Evolutionary conservation across 2,797 vertebrate species (phyloP), one percentile per base, ranked within the genome.

Genomic region (Crenichthys baileyi): DNA sequence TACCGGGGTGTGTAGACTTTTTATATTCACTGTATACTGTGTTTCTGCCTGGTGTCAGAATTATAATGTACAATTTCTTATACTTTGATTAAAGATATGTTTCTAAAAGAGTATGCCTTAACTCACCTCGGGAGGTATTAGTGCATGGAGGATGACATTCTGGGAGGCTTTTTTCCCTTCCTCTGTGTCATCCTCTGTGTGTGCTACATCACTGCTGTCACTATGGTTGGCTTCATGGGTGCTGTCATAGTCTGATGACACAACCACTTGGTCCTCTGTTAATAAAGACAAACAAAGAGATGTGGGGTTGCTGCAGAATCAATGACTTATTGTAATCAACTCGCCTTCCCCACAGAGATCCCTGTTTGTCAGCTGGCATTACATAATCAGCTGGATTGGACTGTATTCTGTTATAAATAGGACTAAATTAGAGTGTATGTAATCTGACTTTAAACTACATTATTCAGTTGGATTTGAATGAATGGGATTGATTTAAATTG

Each of bases 191-290:
- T 97, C 97, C 9, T 98, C 97, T 3, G 96, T 96, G 79, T 96
- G 98, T 55, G 97, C 93, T 51, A 97, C 97, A 87, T 98, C 97
- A 0, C 97, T 97, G 95, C 97, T 96, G 85, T 98, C 97, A 12
- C 98, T 98, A 96, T 98, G 97, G 93, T 98, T 98, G 91, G 97
- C 97, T 95, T 99, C 95, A 7, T 96, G 95, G 82, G 95, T 95
- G 92, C 95, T 95, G 92, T 96, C 98, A 2, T 97, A 98, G 90
- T 99, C 98, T 36, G 98, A 98, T n/a, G 97, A 98, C 88, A 93
- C 94, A 75, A 97, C 95, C 0, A 94, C 94, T 70, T 90, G 93
- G 79, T 99, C 98, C 79, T 99, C 98, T 95, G 83, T 80, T 85
- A 39, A 71, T 58, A 72, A 79, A 61, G 24, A 51, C 65, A 82